Base-by-base conservation (phyloP, 2,888 invertebrate genomes). In the Noctua pronuba region DNA sequence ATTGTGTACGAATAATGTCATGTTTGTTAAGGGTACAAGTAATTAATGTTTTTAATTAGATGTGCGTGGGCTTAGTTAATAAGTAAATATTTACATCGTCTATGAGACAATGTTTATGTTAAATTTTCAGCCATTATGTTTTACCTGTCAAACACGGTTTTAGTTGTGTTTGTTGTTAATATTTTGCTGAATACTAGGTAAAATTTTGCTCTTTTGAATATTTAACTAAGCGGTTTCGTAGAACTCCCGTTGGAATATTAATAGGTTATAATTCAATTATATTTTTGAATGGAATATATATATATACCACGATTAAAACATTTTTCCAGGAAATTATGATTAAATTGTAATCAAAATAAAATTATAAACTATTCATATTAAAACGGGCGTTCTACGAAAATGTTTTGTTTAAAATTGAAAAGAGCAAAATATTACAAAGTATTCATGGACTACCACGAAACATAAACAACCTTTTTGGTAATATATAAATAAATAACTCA, bases 41-140 rank as follows among this genome's bases (percentile, higher is more conserved):
- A 68, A 84, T 84, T 80, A 76, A 84, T 64, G 58, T 60, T 73
- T 82, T 64, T 76, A 80, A 84, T 84, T 71, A 73, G 46, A 60
- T 68, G 44, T 64, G 35, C 58, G 55, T 49, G 24, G 65, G 44
- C 68, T 66, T 46, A 68, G 38, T 76, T 69, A 76, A 65, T 52
- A 84, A 49, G 73, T 74, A 72, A 68, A 76, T 64, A 72, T 68
- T 82, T 71, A 81, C 55, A 41, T 31, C 52, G 8, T 35, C 16
- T 80, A 62, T 35, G 62, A 67, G 62, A 55, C 66, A 60, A 82
- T 49, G 24, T 75, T 66, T 52, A 60, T 21, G 41, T 80, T 21
- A 60, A 24, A 55, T 58, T 81, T 55, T 58, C 13, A 44, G 11
- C 2, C 11, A 46, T 55, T 69, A 28, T 28, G 44, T 60, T 24